Evolutionary conservation across 2,888 invertebrate species (phyloP), one percentile per base, ranked within the genome.

Genomic region (Amiota communis): DNA sequence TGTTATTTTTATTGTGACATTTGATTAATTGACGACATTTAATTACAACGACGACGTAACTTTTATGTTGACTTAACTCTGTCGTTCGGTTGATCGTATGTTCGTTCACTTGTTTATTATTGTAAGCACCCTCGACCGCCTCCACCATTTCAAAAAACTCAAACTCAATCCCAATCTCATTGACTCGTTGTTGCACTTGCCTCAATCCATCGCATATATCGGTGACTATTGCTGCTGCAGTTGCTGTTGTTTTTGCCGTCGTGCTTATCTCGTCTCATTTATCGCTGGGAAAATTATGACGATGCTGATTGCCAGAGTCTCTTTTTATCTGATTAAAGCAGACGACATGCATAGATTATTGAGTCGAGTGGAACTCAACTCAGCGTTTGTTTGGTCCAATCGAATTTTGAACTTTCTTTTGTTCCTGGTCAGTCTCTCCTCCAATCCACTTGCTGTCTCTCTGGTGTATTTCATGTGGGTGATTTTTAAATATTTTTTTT

Each of bases 11-110:
- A 85, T 87, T 83, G 83, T 83, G 85, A 82, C 88, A 86, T 89
- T 89, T 89, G 89, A 89, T 89, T 89, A 89, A 89, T 89, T 89
- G 89, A 86, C 87, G 88, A 86, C 89, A 87, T 89, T 89, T 89
- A 89, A 89, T 89, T 89, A 89, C 88, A 88, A 79, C 80, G 84
- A 82, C 77, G 79, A 79, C 75, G 79, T 74, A 83, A 83, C 84
- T 84, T 82, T 85, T 82, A 79, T 79, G 83, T 81, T 79, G 78
- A 78, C 80, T 79, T 81, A 56, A 61, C 59, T 71, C 48, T 20
- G 36, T 49, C 15, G 10, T 46, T 67, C 12, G 46, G 36, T 36
- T 36, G 36, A 36, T 36, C 36, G 8, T 36, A 36, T 36, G 36
- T 36, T 36, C 36, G 36, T 36, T 36, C 36, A 36, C 36, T 36